Evolutionary conservation across 2,797 vertebrate genomes (phyloP).

Genomic region (Anabacerthia variegaticeps): DNA sequence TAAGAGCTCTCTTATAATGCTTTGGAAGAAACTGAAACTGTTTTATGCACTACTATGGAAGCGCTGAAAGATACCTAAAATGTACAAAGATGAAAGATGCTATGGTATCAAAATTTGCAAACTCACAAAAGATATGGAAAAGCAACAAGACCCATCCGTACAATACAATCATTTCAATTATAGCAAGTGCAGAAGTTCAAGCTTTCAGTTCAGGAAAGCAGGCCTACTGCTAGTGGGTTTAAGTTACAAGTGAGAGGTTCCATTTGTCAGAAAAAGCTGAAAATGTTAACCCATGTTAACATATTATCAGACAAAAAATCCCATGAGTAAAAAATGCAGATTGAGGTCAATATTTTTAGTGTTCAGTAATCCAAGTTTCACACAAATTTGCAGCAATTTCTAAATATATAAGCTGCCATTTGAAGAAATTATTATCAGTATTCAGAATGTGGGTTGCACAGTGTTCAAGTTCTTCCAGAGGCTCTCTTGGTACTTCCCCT

Average conservation of each 20-base stretch:
- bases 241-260: not conserved
- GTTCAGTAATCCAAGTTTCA: not conserved
- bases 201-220: not conserved
- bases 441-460: not conserved
- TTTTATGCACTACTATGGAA: not conserved
- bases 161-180: not conserved
- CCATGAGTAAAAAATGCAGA: not conserved
- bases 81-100: not conserved
- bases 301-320: not conserved
- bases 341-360: accelerated
- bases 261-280: not conserved
- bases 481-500: not conserved
- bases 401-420: not conserved
- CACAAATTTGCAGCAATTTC: not conserved
- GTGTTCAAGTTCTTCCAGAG: not conserved
- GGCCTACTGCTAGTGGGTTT: not conserved
- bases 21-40: not conserved
- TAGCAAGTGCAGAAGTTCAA: not conserved
- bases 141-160: not conserved
- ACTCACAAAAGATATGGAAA: not conserved
- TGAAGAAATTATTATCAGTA: not conserved
- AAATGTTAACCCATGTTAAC: accelerated
- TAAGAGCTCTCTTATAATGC: not conserved
- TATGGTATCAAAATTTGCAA: not conserved
- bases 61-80: not conserved